phyloP scores from a whole-genome alignment of 92 coral and sea anemone species.

The Blastomussa wellsi region DNA sequence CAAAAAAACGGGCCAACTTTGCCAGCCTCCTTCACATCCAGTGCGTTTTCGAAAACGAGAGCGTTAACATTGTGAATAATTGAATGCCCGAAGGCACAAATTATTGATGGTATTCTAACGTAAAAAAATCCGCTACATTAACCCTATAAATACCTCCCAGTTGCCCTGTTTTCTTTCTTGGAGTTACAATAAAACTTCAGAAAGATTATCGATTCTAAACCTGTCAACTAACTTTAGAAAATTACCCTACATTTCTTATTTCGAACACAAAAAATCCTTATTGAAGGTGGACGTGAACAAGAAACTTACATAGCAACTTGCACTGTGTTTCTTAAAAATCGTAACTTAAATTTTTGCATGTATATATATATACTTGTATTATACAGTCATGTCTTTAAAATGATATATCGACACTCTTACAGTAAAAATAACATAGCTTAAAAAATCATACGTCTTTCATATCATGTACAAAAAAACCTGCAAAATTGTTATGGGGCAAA shows the following conservation, averaged over 20 bases:
- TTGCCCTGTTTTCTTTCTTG: background rate
- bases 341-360: constrained; percentile 4
- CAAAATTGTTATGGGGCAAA: background rate
- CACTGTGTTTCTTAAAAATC: background rate
- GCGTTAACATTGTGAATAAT: constrained; percentile 29
- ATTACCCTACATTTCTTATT: background rate
- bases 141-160: constrained; percentile 14
- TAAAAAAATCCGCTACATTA: constrained; percentile 32
- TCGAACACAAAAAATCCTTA: background rate
- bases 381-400: constrained; percentile 31
- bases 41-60: background rate
- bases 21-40: constrained; percentile 5
- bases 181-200: background rate
- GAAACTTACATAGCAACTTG: background rate
- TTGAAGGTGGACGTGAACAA: background rate
- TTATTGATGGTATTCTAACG: background rate
- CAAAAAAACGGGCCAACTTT: constrained; percentile 9
- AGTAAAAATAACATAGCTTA: background rate
- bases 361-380: constrained; percentile 13
- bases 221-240: background rate
- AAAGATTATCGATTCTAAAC: background rate
- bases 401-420: constrained; percentile 1
- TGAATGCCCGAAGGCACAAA: constrained; percentile 2
- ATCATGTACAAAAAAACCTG: constrained; percentile 24
- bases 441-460: constrained; percentile 4